phyloP scores from a whole-genome alignment of 2,113 vertebrate species.

The Corythornis cristatus region DNA sequence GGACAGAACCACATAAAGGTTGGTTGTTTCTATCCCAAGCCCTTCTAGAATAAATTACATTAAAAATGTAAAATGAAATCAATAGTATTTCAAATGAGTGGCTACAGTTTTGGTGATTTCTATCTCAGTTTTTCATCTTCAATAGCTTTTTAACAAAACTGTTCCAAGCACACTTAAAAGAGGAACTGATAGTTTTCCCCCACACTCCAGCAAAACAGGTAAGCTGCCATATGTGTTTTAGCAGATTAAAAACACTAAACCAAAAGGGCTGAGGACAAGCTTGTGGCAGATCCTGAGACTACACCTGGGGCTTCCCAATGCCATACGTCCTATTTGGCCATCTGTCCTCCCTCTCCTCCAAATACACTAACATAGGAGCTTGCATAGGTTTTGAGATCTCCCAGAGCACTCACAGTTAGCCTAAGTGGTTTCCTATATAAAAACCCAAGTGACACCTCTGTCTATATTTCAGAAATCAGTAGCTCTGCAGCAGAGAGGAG shows the following conservation, averaged over 20 bases:
- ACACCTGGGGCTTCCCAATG: neutral
- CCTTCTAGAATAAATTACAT: neutral
- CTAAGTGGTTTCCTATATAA: neutral
- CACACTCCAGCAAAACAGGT: neutral
- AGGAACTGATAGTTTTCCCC: neutral
- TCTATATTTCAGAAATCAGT: neutral
- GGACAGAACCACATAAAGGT: neutral
- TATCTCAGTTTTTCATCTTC: neutral
- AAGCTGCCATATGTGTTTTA: neutral
- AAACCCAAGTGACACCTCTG: neutral
- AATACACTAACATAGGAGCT: neutral
- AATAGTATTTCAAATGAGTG: neutral
- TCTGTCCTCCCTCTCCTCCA: neutral
- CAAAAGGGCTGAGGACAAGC: neutral
- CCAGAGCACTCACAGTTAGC: neutral
- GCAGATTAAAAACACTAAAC: neutral
- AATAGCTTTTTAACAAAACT: neutral
- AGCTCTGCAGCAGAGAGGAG: neutral
- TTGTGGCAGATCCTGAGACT: neutral
- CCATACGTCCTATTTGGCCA: neutral
- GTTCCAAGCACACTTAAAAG: neutral
- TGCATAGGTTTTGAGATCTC: neutral
- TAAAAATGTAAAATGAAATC: conserved; percentile 1
- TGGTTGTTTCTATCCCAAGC: conserved; percentile 10
- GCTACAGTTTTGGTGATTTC: neutral